Percentiles rank a stretch among this genome's conserved stretches.
Conservation (phyloP, 2,113 vertebrate species). For the Cygnus atratus region DNA sequence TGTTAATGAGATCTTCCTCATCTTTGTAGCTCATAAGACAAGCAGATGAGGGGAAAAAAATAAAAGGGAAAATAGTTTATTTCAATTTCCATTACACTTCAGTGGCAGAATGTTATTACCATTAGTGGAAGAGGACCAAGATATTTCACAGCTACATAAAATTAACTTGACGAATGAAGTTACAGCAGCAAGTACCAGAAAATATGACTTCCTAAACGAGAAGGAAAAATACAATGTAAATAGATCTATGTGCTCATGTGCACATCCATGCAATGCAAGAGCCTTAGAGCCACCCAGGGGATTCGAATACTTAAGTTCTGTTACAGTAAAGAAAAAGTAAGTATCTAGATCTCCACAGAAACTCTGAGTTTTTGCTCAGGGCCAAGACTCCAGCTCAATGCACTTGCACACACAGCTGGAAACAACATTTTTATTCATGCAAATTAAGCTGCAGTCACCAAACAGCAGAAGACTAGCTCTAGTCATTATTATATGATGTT, state of each 20-base stretch:
- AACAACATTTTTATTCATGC: background rate
- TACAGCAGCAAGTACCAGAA: background rate
- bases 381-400: background rate
- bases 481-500: too few relatives aligned
- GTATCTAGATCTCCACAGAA: background rate
- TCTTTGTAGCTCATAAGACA: background rate
- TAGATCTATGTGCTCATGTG: background rate
- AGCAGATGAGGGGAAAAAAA: background rate
- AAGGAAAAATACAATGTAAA: background rate
- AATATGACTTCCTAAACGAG: background rate
- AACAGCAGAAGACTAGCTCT: background rate
- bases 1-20: background rate
- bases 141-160: background rate
- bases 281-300: background rate
- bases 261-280: background rate
- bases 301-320: background rate
- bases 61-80: background rate
- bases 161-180: background rate
- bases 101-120: background rate
- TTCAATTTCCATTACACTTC: background rate
- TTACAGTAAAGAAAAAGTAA: background rate
- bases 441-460: background rate
- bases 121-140: background rate
- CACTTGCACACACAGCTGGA: background rate
- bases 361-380: background rate